phyloP scores from a whole-genome alignment of 2,113 vertebrate species.

The Apaloderma vittatum region DNA sequence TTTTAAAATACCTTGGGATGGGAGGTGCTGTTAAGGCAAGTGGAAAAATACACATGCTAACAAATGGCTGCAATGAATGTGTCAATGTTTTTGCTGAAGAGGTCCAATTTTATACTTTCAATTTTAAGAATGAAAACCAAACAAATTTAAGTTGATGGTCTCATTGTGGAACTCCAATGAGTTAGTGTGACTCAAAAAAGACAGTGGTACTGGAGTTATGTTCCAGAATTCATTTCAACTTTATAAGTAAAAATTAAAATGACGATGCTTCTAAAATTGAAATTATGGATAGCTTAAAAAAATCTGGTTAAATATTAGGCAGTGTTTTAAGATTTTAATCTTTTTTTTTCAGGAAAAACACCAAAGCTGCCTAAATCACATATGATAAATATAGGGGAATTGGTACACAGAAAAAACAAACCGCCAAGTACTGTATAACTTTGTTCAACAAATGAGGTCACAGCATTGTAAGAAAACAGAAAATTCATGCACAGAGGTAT shows the following conservation, averaged over 20 bases:
- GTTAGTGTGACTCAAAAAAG: background rate
- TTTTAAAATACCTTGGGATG: background rate
- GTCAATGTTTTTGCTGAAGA: background rate
- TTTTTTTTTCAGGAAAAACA: background rate
- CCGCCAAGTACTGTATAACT: background rate
- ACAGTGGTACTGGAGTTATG: background rate
- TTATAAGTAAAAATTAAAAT: background rate
- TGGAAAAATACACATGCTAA: background rate
- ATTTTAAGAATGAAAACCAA: background rate
- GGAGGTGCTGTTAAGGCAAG: background rate
- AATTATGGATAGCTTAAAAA: background rate
- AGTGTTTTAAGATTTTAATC: background rate
- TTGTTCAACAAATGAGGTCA: background rate
- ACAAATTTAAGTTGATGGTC: background rate
- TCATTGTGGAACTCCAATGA: background rate
- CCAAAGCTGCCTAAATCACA: background rate
- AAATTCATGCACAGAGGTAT: background rate
- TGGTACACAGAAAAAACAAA: background rate
- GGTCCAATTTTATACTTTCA: background rate
- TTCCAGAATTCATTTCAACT: background rate
- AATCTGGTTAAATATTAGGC: background rate
- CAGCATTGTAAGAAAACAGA: background rate
- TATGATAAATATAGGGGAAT: background rate
- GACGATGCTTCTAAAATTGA: background rate
- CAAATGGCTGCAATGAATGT: background rate